Base-by-base conservation (phyloP, 2,797 vertebrate species). In the Lateolabrax maculatus region DNA sequence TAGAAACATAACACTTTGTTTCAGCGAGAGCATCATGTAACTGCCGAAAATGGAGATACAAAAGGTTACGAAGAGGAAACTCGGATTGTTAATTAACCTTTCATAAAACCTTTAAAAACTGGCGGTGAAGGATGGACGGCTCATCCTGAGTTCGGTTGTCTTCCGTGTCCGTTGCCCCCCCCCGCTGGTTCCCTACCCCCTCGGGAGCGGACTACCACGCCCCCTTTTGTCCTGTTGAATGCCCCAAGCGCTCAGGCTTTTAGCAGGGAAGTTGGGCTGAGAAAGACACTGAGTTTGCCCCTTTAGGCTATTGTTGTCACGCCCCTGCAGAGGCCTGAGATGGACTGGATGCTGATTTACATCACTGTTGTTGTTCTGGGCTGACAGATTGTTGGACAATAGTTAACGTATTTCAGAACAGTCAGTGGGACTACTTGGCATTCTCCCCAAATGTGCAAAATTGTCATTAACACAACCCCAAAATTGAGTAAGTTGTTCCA, bases 141-240 rank as follows among this genome's bases (percentile, higher is more conserved):
- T 77, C 78, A 18, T 49, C 69, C 19, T 15, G 46, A 68, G 13
- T 65, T 57, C 7, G 6, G 1, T 37, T 60, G 43, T 79, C 7
- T 48, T 39, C 27, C 6, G 1, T 46, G 52, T 72, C n/a, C 31
- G 4, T 34, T 34, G 31, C 6, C 74, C 63, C 37, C 58, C 65
- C 68, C 56, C 3, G 10, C 0, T 1, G 49, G 39, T 36, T 79
- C 63, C 77, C 77, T 61, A n/a, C 69, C 74, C 86, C 80, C 81
- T 27, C 3, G 0, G 62, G 69, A 71, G 58, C 16, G 0, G 1
- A 12, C 48, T 15, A 1, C 29, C 86, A 56, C 53, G 3, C 80
- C 81, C 74, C 74, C 87, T 37, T 90, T 90, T 92, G 85, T 92
- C 75, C 77, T 12, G 39, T 49, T 89, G 78, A 91, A 86, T 67